These are phyloP conservation scores for Periophthalmodon schlosseri DNA, from an alignment of 2,113 vertebrate species.

Conservation along the genomic window DNA sequence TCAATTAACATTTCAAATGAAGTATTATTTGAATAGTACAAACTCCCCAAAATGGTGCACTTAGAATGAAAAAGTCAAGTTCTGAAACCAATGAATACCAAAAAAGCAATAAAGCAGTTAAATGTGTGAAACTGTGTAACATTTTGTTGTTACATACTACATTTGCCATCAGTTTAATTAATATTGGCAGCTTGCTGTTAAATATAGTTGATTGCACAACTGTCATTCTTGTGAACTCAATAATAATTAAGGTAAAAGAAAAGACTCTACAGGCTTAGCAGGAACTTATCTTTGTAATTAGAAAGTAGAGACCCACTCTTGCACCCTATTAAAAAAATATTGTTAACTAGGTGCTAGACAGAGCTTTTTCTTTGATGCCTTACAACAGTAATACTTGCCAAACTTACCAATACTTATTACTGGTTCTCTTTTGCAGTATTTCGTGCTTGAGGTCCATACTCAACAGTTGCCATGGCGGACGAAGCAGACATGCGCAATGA, in stretches of 20 bases:
- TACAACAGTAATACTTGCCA: neutral
- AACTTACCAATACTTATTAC: constrained; percentile 24
- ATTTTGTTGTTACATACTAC: too few species aligned
- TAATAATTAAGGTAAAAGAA: too few species aligned
- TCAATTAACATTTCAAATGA: too few species aligned
- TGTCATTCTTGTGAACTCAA: too few species aligned
- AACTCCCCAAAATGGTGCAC: too few species aligned
- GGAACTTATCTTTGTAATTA: neutral
- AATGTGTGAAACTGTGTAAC: neutral
- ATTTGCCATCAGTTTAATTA: too few species aligned
- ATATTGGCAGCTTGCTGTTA: neutral
- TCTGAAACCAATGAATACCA: neutral
- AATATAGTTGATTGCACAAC: too few species aligned
- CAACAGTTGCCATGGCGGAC: constrained; percentile 85
- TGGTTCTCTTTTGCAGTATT: constrained; percentile 28
- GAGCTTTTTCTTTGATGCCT: neutral
- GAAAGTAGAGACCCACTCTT: neutral
- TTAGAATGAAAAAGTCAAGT: neutral
- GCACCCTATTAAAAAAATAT: neutral
- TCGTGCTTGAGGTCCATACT: constrained; percentile 60
- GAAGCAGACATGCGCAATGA: constrained; percentile 98
- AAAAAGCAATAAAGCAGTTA: neutral
- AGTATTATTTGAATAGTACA: too few species aligned
- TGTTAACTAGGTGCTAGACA: neutral
- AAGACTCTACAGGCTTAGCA: neutral